These are phyloP conservation scores for Philaenus spumarius DNA, from an alignment of 1,140 invertebrate species.

Conservation along the genomic window DNA sequence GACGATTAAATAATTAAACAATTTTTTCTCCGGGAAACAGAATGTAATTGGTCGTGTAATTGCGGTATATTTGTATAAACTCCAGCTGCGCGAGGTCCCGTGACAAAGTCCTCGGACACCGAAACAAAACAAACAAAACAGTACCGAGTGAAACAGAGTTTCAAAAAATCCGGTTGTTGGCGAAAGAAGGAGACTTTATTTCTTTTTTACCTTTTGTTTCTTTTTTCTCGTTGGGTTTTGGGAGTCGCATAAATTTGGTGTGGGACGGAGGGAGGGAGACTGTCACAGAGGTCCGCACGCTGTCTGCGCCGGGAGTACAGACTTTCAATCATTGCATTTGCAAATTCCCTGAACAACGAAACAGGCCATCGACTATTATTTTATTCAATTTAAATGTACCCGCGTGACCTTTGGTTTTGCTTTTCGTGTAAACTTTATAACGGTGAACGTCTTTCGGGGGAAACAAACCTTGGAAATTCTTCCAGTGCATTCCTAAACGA, in stretches of 20 bases:
- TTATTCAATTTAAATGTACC: not conserved
- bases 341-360: constrained; percentile 1
- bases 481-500: too few species aligned
- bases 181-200: constrained; percentile 14
- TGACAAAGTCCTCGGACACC: constrained; percentile 7
- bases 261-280: constrained; percentile 15
- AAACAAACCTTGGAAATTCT: too few species aligned
- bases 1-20: too few species aligned
- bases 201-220: constrained; percentile 22
- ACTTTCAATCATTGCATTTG: constrained; percentile 4
- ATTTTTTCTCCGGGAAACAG: not conserved
- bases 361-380: constrained; percentile 4
- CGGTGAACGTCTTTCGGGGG: too few species aligned
- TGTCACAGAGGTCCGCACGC: not conserved
- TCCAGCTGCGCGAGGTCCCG: not conserved
- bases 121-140: constrained; percentile 13
- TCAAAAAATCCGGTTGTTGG: constrained; percentile 26
- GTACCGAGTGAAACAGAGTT: constrained; percentile 19
- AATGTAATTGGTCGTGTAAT: constrained; percentile 8
- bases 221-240: constrained; percentile 10
- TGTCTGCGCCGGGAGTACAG: too few species aligned
- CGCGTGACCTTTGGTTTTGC: not conserved
- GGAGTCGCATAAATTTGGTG: constrained; percentile 26
- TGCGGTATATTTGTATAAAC: constrained; percentile 13
- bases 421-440: not conserved